phyloP scores from a whole-genome alignment of 2,888 invertebrate species.

The Lingula anatina region DNA sequence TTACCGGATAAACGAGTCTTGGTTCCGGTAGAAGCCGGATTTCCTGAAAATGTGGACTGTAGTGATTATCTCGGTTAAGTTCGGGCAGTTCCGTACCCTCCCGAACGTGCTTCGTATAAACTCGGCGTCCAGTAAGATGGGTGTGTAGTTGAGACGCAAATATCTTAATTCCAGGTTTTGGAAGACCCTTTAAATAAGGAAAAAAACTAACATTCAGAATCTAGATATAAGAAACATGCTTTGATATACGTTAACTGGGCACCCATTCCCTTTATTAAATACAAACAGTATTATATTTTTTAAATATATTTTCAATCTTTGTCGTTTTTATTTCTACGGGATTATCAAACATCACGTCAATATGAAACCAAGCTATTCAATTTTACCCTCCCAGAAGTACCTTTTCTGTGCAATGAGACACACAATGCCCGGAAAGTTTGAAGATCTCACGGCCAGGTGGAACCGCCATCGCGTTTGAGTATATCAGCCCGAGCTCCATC shows the following conservation, averaged over 20 bases:
- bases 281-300: no score
- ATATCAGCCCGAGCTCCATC: constrained; percentile 94
- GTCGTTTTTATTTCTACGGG: no score
- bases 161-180: constrained; percentile 76
- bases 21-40: constrained; percentile 77
- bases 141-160: constrained; percentile 98
- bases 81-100: constrained; percentile 72
- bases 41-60: constrained; percentile 97
- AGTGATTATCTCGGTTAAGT: constrained; percentile 89
- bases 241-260: background rate
- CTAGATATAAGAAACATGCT: no score
- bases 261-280: no score
- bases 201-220: background rate
- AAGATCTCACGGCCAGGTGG: constrained; percentile 78
- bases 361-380: background rate
- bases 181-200: constrained; percentile 52
- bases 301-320: no score
- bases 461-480: constrained; percentile 96
- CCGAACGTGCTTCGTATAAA: constrained; percentile 80
- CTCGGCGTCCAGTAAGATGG: constrained; percentile 78
- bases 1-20: constrained; percentile 63
- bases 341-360: background rate
- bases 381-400: no score
- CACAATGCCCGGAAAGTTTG: constrained; percentile 81
- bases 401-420: constrained; percentile 85